Conservation (phyloP, 2,113 vertebrate species). For the Platycercus adscitus region DNA sequence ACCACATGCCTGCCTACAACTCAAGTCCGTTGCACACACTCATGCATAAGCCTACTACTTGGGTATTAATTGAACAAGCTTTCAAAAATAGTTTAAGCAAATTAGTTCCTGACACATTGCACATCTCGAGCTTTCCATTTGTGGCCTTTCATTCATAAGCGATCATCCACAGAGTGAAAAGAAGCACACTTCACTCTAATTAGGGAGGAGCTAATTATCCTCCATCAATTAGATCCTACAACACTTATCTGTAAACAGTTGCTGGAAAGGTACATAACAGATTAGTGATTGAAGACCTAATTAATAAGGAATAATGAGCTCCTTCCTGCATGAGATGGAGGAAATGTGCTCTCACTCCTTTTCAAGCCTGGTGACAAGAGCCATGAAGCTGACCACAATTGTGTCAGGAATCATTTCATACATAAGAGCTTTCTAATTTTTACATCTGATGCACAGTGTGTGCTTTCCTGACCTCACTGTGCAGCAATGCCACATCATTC, state of each 20-base stretch:
- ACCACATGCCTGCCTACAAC: conserved; percentile 25
- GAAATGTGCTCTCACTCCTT: conserved; percentile 21
- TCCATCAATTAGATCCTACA: conserved; percentile 72
- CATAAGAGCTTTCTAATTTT: not conserved
- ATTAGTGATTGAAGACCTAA: conserved; percentile 74
- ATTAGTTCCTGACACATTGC: conserved; percentile 63
- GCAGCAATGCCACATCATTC: not conserved
- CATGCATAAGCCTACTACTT: conserved; percentile 5
- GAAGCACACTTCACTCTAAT: conserved; percentile 70
- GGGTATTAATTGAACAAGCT: conserved; percentile 72
- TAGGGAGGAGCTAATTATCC: conserved; percentile 75
- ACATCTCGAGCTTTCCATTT: conserved; percentile 60
- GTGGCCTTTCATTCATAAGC: conserved; percentile 68
- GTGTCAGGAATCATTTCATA: not conserved
- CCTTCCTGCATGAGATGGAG: conserved; percentile 33
- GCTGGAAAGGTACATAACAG: conserved; percentile 70
- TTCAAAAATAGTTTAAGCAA: conserved; percentile 73
- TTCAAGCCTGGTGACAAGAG: not conserved
- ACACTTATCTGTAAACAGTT: conserved; percentile 75
- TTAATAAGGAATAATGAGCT: conserved; percentile 77
- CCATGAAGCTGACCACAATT: not conserved
- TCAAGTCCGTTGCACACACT: not conserved
- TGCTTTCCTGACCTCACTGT: fast-evolving
- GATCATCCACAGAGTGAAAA: conserved; percentile 63
- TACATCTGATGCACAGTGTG: fast-evolving